Evolutionary conservation across 2,113 vertebrate genomes (phyloP).

Genomic region (Hypomesus transpacificus): DNA sequence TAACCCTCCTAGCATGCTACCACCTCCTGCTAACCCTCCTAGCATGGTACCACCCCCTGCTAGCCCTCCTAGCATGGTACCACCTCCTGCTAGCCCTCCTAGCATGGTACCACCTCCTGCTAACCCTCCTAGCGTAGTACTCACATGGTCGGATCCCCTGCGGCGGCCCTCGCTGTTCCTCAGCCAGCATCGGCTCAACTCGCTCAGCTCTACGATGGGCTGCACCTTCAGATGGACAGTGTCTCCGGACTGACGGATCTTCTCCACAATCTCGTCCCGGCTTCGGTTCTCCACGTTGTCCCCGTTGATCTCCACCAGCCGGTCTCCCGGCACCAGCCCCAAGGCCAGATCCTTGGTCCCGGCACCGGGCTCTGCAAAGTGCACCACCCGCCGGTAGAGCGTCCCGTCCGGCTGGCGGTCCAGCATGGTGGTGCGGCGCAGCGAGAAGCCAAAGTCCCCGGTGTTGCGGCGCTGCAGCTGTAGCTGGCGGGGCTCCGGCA

Average conservation of each 20-base stretch:
- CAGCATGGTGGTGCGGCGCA: constrained; percentile 89
- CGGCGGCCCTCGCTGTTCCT: constrained; percentile 67
- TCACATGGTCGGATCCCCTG: constrained; percentile 79
- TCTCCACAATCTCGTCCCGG: constrained; percentile 96
- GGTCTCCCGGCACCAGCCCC: constrained; percentile 91
- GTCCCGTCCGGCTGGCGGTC: constrained; percentile 83
- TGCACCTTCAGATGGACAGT: constrained; percentile 90
- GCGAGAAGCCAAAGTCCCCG: constrained; percentile 93
- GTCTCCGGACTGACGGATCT: constrained; percentile 95
- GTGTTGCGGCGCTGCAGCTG: constrained; percentile 88
- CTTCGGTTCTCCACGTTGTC: constrained; percentile 88
- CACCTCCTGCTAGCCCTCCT: too few relatives aligned
- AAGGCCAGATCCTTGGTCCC: constrained; percentile 84
- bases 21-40: too few relatives aligned
- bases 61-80: too few relatives aligned
- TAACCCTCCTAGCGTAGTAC: constrained; percentile 51
- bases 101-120: too few relatives aligned
- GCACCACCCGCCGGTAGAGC: constrained; percentile 81
- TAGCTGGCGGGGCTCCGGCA: constrained; percentile 78
- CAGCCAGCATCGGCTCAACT: constrained; percentile 91
- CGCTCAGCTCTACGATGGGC: constrained; percentile 92
- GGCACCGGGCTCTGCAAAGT: constrained; percentile 91
- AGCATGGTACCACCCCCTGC: too few relatives aligned
- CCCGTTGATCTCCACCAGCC: constrained; percentile 92
- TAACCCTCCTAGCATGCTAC: too few relatives aligned